Conservation (phyloP, 1,140 invertebrate species). For the Trichonephila inaurata region DNA sequence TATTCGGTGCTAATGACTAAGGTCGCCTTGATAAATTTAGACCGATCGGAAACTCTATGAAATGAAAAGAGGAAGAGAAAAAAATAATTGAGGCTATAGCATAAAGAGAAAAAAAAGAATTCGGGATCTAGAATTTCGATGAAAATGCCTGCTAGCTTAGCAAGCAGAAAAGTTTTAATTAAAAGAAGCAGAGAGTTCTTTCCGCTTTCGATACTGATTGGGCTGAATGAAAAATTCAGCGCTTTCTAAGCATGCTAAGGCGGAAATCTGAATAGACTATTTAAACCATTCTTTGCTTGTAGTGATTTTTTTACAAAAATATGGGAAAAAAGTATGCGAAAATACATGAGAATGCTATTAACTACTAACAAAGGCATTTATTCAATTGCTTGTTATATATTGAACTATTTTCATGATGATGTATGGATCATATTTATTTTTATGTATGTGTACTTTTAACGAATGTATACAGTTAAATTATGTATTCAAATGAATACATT, state of each 20-base stretch:
- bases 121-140: conserved; percentile 30
- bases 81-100: conserved; percentile 19
- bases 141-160: conserved; percentile 49
- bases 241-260: background rate
- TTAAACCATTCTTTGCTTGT: background rate
- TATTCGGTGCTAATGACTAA: conserved; percentile 29
- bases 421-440: too few relatives aligned
- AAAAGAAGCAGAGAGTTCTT: conserved; percentile 25
- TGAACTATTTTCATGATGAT: too few relatives aligned
- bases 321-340: background rate
- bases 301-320: background rate
- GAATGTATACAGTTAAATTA: too few relatives aligned
- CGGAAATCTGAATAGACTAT: too few relatives aligned
- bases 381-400: too few relatives aligned
- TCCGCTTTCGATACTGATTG: conserved; percentile 4
- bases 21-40: conserved; percentile 21
- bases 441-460: too few relatives aligned
- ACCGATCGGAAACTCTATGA: background rate
- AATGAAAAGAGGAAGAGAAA: conserved; percentile 1
- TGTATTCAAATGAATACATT: too few relatives aligned
- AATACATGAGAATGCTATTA: too few relatives aligned
- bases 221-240: background rate
- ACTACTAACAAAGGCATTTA: too few relatives aligned
- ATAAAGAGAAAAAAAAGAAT: background rate
- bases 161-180: conserved; percentile 65